Evolutionary conservation across 2,113 vertebrate species (phyloP).

Genomic region (Urocynchramus pylzowi): DNA sequence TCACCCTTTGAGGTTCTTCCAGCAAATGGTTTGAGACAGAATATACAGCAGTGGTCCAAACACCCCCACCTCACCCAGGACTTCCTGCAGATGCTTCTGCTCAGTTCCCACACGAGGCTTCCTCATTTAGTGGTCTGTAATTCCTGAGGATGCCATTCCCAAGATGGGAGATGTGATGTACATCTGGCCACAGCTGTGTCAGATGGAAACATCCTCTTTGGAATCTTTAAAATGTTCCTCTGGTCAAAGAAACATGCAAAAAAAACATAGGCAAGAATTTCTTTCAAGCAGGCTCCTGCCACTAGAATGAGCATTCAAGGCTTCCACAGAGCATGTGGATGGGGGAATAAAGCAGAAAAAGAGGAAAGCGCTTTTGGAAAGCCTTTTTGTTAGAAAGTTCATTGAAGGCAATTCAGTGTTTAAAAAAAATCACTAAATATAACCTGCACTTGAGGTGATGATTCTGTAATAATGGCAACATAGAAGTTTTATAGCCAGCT

Average conservation of each 20-base stretch:
- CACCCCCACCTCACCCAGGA: not conserved
- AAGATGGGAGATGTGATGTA: not conserved
- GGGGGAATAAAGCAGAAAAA: not conserved
- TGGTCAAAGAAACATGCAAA: not conserved
- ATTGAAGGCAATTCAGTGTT: not conserved
- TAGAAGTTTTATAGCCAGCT: slow-evolving; percentile 58
- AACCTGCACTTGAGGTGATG: slow-evolving; percentile 14
- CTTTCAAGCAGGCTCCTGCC: not conserved
- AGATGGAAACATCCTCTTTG: not conserved
- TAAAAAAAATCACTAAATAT: slow-evolving; percentile 14
- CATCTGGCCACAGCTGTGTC: not conserved
- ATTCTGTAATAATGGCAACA: slow-evolving; percentile 21
- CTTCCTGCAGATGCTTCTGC: not conserved
- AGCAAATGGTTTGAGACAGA: not conserved
- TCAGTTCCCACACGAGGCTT: not conserved
- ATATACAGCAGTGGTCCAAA: not conserved
- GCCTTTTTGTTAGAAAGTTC: not conserved
- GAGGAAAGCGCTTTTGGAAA: not conserved
- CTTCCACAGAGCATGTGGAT: not conserved
- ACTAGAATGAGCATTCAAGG: not conserved
- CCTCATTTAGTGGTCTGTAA: not conserved
- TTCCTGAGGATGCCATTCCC: not conserved
- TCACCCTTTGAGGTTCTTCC: not conserved
- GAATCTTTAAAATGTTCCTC: not conserved
- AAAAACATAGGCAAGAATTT: not conserved